Evolutionary conservation across 2,888 invertebrate genomes (phyloP).

Genomic region (Chrysina gloriosa): DNA sequence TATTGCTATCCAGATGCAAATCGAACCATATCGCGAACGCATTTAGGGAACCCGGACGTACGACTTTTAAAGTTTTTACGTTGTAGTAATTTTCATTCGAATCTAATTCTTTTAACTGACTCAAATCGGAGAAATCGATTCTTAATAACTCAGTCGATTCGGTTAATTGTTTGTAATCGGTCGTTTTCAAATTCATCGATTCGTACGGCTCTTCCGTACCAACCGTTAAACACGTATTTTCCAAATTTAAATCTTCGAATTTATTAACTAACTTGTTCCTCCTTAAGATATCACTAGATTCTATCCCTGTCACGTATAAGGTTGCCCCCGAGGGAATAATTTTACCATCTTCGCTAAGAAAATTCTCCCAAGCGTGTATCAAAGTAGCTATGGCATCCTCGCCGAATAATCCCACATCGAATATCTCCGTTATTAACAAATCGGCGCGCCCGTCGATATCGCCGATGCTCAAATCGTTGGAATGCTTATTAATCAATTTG

Average conservation of each 20-base stretch:
- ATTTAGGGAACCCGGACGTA: constrained; percentile 69
- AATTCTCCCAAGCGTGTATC: constrained; percentile 75
- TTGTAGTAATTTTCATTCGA: constrained; percentile 51
- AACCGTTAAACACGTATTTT: constrained; percentile 42
- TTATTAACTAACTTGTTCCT: constrained; percentile 50
- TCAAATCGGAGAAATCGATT: constrained; percentile 73
- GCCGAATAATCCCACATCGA: constrained; percentile 84
- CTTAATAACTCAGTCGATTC: constrained; percentile 68
- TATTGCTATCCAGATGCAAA: constrained; percentile 73
- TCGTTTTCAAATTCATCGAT: constrained; percentile 73
- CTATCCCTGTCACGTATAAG: constrained; percentile 73
- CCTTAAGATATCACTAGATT: constrained; percentile 64
- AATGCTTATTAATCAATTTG: constrained; percentile 70
- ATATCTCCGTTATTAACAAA: constrained; percentile 79
- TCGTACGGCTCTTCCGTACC: constrained; percentile 71
- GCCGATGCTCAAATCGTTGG: constrained; percentile 55
- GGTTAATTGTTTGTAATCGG: constrained; percentile 70
- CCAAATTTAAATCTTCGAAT: constrained; percentile 37
- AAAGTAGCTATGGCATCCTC: constrained; percentile 77
- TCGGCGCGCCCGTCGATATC: constrained; percentile 35
- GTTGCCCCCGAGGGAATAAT: constrained; percentile 73
- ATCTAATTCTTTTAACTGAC: constrained; percentile 64
- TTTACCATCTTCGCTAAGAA: constrained; percentile 67
- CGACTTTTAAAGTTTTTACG: constrained; percentile 60
- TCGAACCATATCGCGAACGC: constrained; percentile 80